These are phyloP conservation scores for Smutsia gigantea DNA, from an alignment of 2,797 vertebrate species.

Conservation along the genomic window DNA sequence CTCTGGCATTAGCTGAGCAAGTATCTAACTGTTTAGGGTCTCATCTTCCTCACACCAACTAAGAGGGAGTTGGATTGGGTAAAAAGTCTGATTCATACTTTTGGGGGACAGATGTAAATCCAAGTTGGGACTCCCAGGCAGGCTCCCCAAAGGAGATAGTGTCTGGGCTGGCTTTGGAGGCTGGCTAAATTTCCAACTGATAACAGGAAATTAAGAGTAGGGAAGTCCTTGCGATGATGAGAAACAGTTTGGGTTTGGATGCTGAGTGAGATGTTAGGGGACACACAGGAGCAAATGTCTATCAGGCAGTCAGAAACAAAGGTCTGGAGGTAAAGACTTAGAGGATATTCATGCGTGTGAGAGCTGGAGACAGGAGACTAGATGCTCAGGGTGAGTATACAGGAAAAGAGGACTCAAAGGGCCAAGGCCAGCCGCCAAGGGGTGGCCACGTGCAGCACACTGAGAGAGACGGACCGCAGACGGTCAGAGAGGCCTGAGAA, in stretches of 20 bases:
- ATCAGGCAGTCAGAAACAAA: neutral
- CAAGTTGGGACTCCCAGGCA: neutral
- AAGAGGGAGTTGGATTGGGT: neutral
- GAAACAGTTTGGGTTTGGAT: neutral
- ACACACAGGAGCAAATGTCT: neutral
- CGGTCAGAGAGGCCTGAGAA: neutral
- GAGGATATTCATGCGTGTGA: neutral
- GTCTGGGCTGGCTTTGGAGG: neutral
- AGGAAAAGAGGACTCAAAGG: neutral
- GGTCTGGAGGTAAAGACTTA: neutral
- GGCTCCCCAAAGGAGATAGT: neutral
- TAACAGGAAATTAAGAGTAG: neutral
- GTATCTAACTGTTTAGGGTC: neutral
- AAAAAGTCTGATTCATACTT: neutral
- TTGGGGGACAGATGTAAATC: neutral
- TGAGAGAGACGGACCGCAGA: neutral
- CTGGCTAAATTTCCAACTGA: neutral
- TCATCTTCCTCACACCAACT: neutral
- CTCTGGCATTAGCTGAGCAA: neutral
- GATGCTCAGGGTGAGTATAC: neutral
- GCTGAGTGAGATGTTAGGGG: neutral
- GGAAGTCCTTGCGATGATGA: neutral
- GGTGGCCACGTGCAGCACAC: rapidly evolving
- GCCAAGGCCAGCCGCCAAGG: neutral
- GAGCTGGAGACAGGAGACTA: neutral